Percentiles rank a stretch among this genome's conserved stretches.
phyloP scores from a whole-genome alignment of 2,888 invertebrate genomes.

The Apamea epomidion region DNA sequence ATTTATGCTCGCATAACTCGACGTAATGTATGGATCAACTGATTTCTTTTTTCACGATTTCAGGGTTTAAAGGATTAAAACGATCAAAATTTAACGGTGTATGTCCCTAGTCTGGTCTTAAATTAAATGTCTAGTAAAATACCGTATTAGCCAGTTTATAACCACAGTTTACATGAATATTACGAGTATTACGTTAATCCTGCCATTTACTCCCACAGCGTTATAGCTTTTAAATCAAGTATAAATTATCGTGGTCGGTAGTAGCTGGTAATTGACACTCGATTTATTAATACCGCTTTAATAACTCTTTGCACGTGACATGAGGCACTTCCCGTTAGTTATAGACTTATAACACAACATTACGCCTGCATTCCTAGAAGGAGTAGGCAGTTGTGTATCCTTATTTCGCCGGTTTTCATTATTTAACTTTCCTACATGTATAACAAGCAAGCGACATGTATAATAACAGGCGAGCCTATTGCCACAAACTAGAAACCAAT shows the following conservation, averaged over 20 bases:
- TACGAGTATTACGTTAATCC: conserved; percentile 24
- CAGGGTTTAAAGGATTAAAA: too few species aligned
- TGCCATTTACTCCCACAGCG: neutral
- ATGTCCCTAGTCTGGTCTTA: neutral
- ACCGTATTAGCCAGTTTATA: neutral
- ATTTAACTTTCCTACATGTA: neutral
- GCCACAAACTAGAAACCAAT: neutral
- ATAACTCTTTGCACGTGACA: neutral
- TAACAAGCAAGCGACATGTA: neutral
- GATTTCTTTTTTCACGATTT: too few species aligned
- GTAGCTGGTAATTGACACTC: too few species aligned
- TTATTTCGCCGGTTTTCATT: neutral
- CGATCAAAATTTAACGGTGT: too few species aligned
- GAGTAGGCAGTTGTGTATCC: neutral
- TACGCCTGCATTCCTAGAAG: neutral
- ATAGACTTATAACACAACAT: neutral
- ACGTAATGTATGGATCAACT: too few species aligned
- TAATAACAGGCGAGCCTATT: neutral
- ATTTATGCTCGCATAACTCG: too few species aligned
- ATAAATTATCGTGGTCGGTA: neutral
- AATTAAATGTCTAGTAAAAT: neutral
- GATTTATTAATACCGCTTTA: neutral
- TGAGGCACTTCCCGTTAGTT: neutral
- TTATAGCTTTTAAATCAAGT: conserved; percentile 20
- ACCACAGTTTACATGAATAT: conserved; percentile 17